Percentiles rank a stretch among this genome's conserved stretches.
These are phyloP conservation scores for Blera fallax DNA, from an alignment of 2,888 invertebrate genomes.

Conservation along the genomic window DNA sequence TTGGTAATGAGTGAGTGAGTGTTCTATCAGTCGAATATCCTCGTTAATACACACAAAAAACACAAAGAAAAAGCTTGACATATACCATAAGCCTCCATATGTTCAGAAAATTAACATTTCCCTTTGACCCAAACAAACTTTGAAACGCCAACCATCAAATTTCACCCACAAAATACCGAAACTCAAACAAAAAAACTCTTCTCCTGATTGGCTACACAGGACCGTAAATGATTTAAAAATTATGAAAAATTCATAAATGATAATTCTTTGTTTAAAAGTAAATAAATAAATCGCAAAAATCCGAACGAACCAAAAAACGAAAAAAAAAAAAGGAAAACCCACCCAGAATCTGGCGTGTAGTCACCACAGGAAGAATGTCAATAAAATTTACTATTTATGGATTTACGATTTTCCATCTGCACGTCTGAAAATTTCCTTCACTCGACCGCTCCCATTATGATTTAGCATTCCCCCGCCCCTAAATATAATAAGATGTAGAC, in stretches of 20 bases:
- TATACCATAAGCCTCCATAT: not conserved
- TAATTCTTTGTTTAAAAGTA: slow-evolving; percentile 49
- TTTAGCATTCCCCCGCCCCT: slow-evolving; percentile 19
- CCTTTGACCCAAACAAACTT: slow-evolving; percentile 19
- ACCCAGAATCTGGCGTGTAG: slow-evolving; percentile 18
- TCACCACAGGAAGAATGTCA: slow-evolving; percentile 59
- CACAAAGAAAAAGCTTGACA: not conserved
- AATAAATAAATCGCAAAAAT: slow-evolving; percentile 54
- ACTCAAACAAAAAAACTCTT: slow-evolving; percentile 10
- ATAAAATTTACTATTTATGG: slow-evolving; percentile 63
- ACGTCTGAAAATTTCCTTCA: slow-evolving; percentile 22
- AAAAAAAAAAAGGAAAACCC: not conserved
- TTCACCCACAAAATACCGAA: not conserved
- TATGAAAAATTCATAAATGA: slow-evolving; percentile 51
- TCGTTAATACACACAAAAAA: not conserved
- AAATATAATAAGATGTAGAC: slow-evolving; percentile 32
- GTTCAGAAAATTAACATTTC: slow-evolving; percentile 15
- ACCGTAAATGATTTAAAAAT: slow-evolving; percentile 46
- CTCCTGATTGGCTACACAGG: slow-evolving; percentile 43
- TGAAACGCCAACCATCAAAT: slow-evolving; percentile 9
- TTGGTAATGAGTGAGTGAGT: not conserved
- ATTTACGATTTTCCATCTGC: slow-evolving; percentile 59
- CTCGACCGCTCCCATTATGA: not conserved
- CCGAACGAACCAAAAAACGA: not conserved
- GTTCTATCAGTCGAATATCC: not conserved